Percentiles rank a stretch among this genome's conserved stretches.
Conservation (phyloP, 1,140 invertebrate genomes). For the Sycobia sp. region DNA sequence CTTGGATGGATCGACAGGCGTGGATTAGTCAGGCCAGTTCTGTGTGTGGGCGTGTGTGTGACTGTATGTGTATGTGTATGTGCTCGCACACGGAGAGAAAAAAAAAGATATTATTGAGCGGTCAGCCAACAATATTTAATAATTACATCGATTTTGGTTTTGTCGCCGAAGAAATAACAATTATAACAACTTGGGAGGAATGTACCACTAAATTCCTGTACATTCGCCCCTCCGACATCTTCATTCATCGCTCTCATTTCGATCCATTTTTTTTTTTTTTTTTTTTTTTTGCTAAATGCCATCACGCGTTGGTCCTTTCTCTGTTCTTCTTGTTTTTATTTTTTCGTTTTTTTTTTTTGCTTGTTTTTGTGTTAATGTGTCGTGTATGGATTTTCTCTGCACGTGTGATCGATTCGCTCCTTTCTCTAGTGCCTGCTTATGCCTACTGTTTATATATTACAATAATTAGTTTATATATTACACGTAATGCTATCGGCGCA, state of each 20-base stretch:
- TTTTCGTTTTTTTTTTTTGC: too few relatives aligned
- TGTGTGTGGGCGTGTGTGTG: conserved; percentile 27
- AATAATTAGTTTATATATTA: conserved; percentile 64
- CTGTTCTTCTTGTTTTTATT: conserved; percentile 16
- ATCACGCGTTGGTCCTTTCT: conserved; percentile 45
- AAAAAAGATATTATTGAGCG: conserved; percentile 46
- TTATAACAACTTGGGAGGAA: conserved; percentile 35
- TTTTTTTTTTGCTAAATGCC: conserved; percentile 29
- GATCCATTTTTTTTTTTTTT: too few relatives aligned
- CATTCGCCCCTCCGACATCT: too few relatives aligned
- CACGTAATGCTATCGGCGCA: conserved; percentile 61
- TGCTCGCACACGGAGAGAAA: too few relatives aligned
- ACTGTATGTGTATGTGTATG: too few relatives aligned
- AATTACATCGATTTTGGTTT: conserved; percentile 47
- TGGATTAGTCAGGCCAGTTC: conserved; percentile 21
- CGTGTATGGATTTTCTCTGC: too few relatives aligned
- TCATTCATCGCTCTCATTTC: too few relatives aligned
- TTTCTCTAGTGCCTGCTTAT: conserved; percentile 40
- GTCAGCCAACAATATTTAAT: conserved; percentile 42
- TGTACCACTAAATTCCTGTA: too few relatives aligned
- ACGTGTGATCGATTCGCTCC: conserved; percentile 7
- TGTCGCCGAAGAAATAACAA: conserved; percentile 43
- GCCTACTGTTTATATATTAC: conserved; percentile 58
- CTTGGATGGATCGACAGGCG: too few relatives aligned
- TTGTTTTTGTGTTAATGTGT: too few relatives aligned